These are phyloP conservation scores for Sanderia malayensis DNA, from an alignment of 30 jellyfish, hydroid and myxozoan species.

Conservation along the genomic window DNA sequence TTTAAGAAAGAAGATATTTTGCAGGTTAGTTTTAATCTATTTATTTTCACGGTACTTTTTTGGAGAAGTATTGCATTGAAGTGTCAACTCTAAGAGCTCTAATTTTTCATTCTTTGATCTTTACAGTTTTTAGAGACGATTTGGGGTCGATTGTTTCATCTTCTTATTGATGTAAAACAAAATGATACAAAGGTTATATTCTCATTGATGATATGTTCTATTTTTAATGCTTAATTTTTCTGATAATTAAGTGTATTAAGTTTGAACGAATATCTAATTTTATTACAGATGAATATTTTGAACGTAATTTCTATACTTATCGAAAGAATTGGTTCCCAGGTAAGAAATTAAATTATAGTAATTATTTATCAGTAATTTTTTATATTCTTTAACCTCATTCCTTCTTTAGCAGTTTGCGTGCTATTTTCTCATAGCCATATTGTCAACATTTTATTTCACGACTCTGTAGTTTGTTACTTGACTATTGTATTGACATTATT, in stretches of 20 bases:
- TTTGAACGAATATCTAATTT: background rate
- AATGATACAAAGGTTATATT: conserved; percentile 63
- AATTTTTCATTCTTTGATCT: background rate
- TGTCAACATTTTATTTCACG: background rate
- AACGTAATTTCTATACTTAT: conserved; percentile 52
- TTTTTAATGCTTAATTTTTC: background rate
- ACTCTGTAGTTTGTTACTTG: no score
- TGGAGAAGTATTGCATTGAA: no score
- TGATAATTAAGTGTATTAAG: no score
- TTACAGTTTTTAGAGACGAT: conserved; percentile 29
- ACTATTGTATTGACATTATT: no score
- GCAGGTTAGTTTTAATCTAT: conserved; percentile 9
- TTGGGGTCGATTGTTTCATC: conserved; percentile 52
- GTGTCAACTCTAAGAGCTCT: background rate
- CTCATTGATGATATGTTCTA: background rate
- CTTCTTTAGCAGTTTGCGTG: background rate
- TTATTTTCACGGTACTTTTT: background rate
- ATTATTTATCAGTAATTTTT: no score
- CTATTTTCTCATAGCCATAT: no score
- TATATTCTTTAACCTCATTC: background rate
- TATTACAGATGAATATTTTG: conserved; percentile 51
- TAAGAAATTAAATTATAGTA: conserved; percentile 2
- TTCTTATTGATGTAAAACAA: conserved; percentile 40
- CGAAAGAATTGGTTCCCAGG: conserved; percentile 62
- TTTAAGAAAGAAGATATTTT: conserved; percentile 33